Percentiles rank a stretch among this genome's conserved stretches.
Conservation (phyloP, 2,888 invertebrate species). For the Drosophila nr. fundita region DNA sequence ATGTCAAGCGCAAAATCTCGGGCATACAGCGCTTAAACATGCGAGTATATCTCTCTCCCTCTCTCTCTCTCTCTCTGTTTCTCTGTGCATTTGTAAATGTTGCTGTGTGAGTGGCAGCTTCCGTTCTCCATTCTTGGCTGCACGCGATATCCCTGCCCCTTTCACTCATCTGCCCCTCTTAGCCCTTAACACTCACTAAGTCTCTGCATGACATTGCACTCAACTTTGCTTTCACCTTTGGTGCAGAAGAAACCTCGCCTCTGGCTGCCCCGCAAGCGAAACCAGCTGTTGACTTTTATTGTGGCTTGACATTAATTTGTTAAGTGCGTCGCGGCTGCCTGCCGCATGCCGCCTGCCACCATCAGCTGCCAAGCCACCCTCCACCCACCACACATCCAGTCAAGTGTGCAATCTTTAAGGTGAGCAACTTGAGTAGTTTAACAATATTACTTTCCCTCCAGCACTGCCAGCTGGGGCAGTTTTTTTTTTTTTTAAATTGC, state of each 20-base stretch:
- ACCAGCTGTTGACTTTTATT: constrained; percentile 80
- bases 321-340: constrained; percentile 67
- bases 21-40: constrained; percentile 58
- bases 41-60: constrained; percentile 22
- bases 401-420: constrained; percentile 60
- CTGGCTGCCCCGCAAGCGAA: constrained; percentile 42
- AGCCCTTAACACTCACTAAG: constrained; percentile 33
- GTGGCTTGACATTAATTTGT: constrained; percentile 80
- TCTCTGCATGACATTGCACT: constrained; percentile 73
- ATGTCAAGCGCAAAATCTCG: constrained; percentile 76
- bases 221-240: constrained; percentile 56
- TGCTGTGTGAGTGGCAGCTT: constrained; percentile 53
- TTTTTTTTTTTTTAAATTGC: constrained; percentile 3
- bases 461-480: neutral
- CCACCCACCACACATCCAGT: constrained; percentile 21
- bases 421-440: constrained; percentile 44
- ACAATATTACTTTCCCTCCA: constrained; percentile 5
- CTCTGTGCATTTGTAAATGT: constrained; percentile 41
- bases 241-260: constrained; percentile 12
- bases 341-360: constrained; percentile 2
- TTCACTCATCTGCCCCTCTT: neutral
- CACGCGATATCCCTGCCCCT: constrained; percentile 4
- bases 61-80: constrained; percentile 3
- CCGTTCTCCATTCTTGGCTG: constrained; percentile 40
- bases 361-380: neutral